Evolutionary conservation across 2,888 invertebrate genomes (phyloP).

Genomic region (Dryomyza anilis): DNA sequence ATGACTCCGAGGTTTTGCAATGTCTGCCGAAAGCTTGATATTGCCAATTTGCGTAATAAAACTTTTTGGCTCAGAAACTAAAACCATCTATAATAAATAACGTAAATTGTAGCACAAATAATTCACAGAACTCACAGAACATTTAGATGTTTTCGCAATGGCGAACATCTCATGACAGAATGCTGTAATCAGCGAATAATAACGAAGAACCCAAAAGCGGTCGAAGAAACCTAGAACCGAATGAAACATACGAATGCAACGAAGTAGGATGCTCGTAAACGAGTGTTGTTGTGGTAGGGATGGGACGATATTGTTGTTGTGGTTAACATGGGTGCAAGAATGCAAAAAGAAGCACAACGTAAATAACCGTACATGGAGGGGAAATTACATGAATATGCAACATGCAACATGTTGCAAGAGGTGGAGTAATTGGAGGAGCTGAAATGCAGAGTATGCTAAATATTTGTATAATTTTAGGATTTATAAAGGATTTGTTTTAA

Average conservation of each 20-base stretch:
- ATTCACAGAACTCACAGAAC: too few species aligned
- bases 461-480: too few species aligned
- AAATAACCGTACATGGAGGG: conserved; percentile 27
- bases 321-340: conserved; percentile 28
- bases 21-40: too few species aligned
- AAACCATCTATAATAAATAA: too few species aligned
- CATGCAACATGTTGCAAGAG: conserved; percentile 51
- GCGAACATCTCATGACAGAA: conserved; percentile 25
- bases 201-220: conserved; percentile 18
- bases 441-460: too few species aligned
- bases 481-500: too few species aligned
- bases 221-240: neutral
- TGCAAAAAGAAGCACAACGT: neutral
- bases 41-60: too few species aligned
- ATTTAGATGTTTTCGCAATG: neutral
- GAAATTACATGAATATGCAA: conserved; percentile 43
- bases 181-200: conserved; percentile 16
- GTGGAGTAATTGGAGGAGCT: conserved; percentile 42
- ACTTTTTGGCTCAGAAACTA: too few species aligned
- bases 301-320: neutral
- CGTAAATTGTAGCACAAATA: too few species aligned
- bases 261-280: conserved; percentile 27
- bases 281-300: neutral
- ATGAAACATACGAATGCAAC: conserved; percentile 18
- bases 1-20: too few species aligned